Evolutionary conservation across 2,797 vertebrate genomes (phyloP).

Genomic region (Pterois miles): DNA sequence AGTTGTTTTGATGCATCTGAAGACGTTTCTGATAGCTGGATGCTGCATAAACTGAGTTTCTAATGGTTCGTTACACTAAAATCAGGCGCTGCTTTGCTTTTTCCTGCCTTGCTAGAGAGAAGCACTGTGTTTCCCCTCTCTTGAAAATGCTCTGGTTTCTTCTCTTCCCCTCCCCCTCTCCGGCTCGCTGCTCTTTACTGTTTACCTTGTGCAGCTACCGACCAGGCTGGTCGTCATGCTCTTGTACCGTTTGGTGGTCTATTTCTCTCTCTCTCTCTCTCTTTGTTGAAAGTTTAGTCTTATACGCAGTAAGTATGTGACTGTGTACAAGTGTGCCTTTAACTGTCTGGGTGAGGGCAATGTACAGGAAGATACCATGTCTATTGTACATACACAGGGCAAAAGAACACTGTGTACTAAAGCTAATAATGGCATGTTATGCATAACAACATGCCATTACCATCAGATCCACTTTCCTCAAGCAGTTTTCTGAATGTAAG

Average conservation of each 20-base stretch:
- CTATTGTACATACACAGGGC: neutral
- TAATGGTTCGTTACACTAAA: neutral
- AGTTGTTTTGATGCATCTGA: neutral
- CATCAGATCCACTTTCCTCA: neutral
- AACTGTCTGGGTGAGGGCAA: neutral
- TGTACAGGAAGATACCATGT: constrained; percentile 1
- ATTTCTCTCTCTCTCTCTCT: neutral
- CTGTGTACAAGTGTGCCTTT: neutral
- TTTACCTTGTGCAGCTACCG: constrained; percentile 43
- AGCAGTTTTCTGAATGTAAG: neutral
- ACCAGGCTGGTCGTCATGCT: neutral
- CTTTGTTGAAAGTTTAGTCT: constrained; percentile 1
- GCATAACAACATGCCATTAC: neutral
- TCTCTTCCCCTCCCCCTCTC: constrained; percentile 54
- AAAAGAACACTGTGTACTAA: constrained; percentile 66
- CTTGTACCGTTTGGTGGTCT: neutral
- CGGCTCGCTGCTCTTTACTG: constrained; percentile 4
- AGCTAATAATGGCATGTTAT: constrained; percentile 16
- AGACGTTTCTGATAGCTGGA: neutral
- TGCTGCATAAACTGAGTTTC: neutral
- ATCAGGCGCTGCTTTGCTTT: neutral
- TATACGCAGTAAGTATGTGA: neutral
- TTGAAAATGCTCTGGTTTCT: constrained; percentile 21
- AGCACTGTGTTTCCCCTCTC: constrained; percentile 6
- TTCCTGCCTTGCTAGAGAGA: constrained; percentile 13